These are phyloP conservation scores for Helleia helle DNA, from an alignment of 2,888 invertebrate genomes.

Conservation along the genomic window DNA sequence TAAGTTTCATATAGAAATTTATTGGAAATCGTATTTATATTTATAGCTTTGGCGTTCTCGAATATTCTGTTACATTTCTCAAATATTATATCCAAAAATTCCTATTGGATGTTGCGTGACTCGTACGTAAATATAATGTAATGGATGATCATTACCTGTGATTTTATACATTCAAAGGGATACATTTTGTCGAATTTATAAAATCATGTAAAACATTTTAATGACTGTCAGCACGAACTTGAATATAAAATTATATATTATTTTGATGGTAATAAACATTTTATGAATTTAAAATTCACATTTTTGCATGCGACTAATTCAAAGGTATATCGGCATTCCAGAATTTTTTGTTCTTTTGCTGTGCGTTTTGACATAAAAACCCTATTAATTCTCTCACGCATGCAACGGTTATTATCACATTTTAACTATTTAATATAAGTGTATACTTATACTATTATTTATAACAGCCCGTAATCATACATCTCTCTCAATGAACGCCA, in stretches of 20 bases:
- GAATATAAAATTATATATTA: background rate
- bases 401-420: background rate
- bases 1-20: too few species aligned
- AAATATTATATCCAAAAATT: too few species aligned
- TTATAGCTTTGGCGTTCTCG: too few species aligned
- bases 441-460: too few species aligned
- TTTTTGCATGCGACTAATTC: constrained; percentile 6
- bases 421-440: too few species aligned
- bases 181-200: constrained; percentile 1
- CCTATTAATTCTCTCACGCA: too few species aligned
- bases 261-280: constrained; percentile 1
- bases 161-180: background rate
- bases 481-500: too few species aligned
- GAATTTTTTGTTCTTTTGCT: background rate
- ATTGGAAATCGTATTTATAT: too few species aligned
- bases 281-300: background rate
- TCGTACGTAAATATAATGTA: background rate
- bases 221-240: background rate
- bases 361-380: background rate
- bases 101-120: background rate
- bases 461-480: too few species aligned
- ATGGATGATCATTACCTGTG: background rate
- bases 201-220: constrained; percentile 2
- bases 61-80: too few species aligned
- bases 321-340: background rate